phyloP scores from a whole-genome alignment of 2,888 invertebrate species.

The Ceraclea dissimilis region DNA sequence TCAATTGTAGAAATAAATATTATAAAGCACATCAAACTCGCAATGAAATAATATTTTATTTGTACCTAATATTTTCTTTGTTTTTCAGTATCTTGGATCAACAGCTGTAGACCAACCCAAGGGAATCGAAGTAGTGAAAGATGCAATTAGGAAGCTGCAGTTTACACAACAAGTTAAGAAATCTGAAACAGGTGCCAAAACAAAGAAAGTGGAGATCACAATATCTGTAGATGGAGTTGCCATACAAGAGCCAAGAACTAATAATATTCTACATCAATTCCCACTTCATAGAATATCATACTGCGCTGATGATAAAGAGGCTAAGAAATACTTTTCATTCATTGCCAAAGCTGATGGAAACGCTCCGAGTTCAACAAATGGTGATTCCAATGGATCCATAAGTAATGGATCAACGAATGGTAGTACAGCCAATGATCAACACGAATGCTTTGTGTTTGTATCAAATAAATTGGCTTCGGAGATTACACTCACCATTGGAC shows the following conservation, averaged over 20 bases:
- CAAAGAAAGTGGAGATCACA: slow-evolving; percentile 89
- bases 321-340: slow-evolving; percentile 94
- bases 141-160: slow-evolving; percentile 92
- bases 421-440: slow-evolving; percentile 59
- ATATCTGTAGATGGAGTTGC: slow-evolving; percentile 96
- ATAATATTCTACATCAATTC: slow-evolving; percentile 87
- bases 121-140: slow-evolving; percentile 96
- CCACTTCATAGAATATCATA: slow-evolving; percentile 96
- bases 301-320: slow-evolving; percentile 98
- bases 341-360: slow-evolving; percentile 70
- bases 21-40: too few relatives aligned
- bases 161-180: slow-evolving; percentile 89
- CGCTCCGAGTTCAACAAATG: slow-evolving; percentile 27
- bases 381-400: slow-evolving; percentile 2
- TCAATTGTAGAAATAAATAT: too few relatives aligned
- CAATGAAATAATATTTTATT: too few relatives aligned
- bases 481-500: slow-evolving; percentile 95
- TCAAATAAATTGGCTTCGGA: slow-evolving; percentile 97
- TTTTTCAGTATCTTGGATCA: slow-evolving; percentile 80
- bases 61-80: slow-evolving; percentile 9
- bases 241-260: slow-evolving; percentile 68
- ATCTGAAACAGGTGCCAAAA: slow-evolving; percentile 84
- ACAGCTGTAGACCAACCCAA: slow-evolving; percentile 94
- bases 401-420: slow-evolving; percentile 27
- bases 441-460: slow-evolving; percentile 95